Evolutionary conservation across 2,797 vertebrate species (phyloP).

Genomic region (Sibirionetta formosa): DNA sequence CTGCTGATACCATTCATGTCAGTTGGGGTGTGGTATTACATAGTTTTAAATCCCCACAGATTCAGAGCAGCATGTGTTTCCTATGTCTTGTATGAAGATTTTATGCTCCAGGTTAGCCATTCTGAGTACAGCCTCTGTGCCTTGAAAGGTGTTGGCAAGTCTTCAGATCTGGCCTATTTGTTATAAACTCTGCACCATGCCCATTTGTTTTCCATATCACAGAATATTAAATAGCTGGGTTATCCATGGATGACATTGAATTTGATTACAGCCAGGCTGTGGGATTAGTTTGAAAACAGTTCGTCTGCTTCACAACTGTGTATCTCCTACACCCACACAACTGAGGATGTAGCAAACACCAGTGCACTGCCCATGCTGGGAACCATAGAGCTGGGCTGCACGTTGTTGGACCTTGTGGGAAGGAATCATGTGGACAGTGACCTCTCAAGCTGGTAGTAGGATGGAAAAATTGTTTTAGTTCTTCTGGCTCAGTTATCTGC

Average conservation of each 20-base stretch:
- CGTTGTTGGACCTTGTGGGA: not conserved
- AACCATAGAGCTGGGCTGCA: not conserved
- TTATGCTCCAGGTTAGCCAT: not conserved
- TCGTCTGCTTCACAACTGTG: not conserved
- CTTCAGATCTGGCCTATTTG: not conserved
- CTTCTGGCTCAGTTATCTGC: not conserved
- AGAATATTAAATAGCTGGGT: not conserved
- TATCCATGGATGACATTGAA: not conserved
- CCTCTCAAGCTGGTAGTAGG: not conserved
- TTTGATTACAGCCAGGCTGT: not conserved
- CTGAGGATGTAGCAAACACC: not conserved
- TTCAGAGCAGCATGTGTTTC: not conserved
- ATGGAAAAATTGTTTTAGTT: not conserved
- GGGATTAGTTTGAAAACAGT: not conserved
- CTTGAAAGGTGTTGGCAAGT: not conserved
- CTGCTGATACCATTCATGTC: not conserved
- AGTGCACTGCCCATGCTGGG: not conserved
- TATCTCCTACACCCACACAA: not conserved
- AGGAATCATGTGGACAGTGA: not conserved
- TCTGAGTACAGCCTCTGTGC: not conserved
- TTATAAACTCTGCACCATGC: not conserved
- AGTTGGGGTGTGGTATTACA: not conserved
- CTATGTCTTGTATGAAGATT: not conserved
- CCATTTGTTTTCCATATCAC: not conserved
- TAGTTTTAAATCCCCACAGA: not conserved